Evolutionary conservation across 2,113 vertebrate species (phyloP).

Genomic region (Corythaeola cristata): DNA sequence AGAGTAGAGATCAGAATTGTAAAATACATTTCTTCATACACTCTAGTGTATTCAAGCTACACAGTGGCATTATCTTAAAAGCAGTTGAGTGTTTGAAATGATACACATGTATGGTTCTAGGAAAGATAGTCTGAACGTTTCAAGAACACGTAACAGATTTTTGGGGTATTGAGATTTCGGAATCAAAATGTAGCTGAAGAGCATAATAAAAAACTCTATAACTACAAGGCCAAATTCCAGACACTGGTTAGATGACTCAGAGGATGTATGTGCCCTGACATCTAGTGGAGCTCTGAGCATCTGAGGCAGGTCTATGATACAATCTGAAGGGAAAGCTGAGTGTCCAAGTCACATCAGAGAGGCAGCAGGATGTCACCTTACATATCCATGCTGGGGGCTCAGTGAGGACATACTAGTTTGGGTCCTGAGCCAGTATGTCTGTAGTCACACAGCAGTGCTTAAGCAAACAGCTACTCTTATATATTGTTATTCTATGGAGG

Average conservation of each 20-base stretch:
- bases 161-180: not conserved
- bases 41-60: not conserved
- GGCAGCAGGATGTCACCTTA: not conserved
- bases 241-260: not conserved
- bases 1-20: not conserved
- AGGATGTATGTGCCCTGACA: not conserved
- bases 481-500: not conserved
- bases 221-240: not conserved
- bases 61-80: not conserved
- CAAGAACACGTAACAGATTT: not conserved
- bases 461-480: not conserved
- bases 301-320: not conserved
- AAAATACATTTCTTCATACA: not conserved
- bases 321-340: fast-evolving
- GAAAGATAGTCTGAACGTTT: not conserved
- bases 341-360: not conserved
- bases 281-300: not conserved
- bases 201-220: not conserved
- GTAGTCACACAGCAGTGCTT: not conserved
- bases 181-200: not conserved
- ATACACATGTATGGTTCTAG: not conserved
- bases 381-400: fast-evolving
- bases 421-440: not conserved
- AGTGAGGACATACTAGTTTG: not conserved
- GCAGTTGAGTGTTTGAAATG: not conserved